These are phyloP conservation scores for Halichoerus grypus DNA, from an alignment of 2,113 vertebrate genomes.

Conservation along the genomic window DNA sequence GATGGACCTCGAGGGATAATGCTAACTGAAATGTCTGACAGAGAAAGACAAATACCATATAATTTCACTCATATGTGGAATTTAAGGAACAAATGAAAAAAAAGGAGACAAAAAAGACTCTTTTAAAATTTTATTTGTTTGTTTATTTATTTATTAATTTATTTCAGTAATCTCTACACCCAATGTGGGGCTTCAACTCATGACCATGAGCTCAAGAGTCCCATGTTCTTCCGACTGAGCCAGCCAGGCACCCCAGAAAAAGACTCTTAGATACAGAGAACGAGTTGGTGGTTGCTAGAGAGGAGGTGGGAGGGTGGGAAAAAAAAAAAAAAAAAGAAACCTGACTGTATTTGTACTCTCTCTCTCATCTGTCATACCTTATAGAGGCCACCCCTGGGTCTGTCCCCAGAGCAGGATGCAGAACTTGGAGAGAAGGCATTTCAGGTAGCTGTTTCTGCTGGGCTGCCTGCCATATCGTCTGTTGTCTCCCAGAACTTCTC, in stretches of 20 bases:
- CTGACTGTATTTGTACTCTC: not conserved
- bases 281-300: not conserved
- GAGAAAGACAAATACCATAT: not conserved
- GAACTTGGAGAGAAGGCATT: not conserved
- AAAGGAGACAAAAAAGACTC: not conserved
- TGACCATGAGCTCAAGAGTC: not conserved
- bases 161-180: not conserved
- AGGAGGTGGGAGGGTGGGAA: too few relatives aligned
- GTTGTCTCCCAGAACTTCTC: not conserved
- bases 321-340: not conserved
- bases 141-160: not conserved
- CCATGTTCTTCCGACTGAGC: not conserved
- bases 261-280: not conserved
- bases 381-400: too few relatives aligned
- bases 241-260: not conserved
- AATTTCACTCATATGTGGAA: not conserved
- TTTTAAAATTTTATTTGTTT: not conserved
- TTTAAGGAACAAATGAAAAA: not conserved
- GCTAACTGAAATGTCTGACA: not conserved
- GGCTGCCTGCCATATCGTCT: not conserved
- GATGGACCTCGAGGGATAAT: not conserved
- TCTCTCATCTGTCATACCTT: not conserved
- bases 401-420: not conserved
- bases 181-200: not conserved
- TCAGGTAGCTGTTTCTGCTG: not conserved